These are phyloP conservation scores for Buteo buteo DNA, from an alignment of 2,113 vertebrate genomes.

Conservation along the genomic window DNA sequence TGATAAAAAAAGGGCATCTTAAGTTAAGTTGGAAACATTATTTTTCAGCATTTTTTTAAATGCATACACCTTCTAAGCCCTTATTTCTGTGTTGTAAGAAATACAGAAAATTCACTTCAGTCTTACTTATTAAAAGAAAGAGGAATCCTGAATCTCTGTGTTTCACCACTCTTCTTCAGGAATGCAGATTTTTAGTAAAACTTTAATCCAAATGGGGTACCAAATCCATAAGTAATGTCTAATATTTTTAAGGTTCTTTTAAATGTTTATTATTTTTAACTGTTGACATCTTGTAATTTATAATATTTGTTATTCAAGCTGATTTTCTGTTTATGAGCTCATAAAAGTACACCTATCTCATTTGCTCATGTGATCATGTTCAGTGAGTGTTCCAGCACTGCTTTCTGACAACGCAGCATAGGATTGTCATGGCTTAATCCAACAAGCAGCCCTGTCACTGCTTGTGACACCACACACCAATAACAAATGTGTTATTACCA, in stretches of 20 bases:
- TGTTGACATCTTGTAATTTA: neutral
- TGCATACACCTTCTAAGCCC: neutral
- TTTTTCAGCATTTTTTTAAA: neutral
- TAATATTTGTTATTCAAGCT: neutral
- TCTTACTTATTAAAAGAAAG: neutral
- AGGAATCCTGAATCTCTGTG: neutral
- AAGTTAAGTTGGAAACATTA: neutral
- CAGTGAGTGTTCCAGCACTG: neutral
- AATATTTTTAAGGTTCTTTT: neutral
- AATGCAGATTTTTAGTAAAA: neutral
- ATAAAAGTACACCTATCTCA: neutral
- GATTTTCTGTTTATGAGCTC: neutral
- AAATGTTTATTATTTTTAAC: neutral
- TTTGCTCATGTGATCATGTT: neutral
- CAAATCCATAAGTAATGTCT: neutral
- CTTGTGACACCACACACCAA: no score
- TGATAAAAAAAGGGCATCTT: neutral
- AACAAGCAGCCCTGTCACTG: neutral
- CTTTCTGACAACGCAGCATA: neutral
- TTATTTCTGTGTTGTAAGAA: neutral
- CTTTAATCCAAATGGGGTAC: neutral
- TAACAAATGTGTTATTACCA: neutral
- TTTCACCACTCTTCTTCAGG: neutral
- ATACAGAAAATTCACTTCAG: neutral
- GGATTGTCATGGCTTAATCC: neutral